phyloP scores from a whole-genome alignment of 1,140 invertebrate species.

The Pissodes strobi region DNA sequence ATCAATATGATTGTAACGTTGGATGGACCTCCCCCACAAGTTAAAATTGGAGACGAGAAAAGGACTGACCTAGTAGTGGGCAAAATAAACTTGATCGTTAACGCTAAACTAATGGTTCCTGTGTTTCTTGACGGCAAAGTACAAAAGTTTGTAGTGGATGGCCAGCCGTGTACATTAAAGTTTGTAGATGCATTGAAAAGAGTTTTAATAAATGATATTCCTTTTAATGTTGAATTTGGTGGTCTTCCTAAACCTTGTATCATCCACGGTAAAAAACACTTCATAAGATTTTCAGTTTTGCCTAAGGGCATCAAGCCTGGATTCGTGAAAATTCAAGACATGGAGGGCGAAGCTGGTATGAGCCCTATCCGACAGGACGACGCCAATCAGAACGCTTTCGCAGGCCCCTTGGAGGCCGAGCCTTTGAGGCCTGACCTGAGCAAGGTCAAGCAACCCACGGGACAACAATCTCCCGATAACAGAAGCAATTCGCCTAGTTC shows the following conservation, averaged over 20 bases:
- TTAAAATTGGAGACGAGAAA: slow-evolving; percentile 72
- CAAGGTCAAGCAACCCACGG: slow-evolving; percentile 11
- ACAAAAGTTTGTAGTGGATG: slow-evolving; percentile 78
- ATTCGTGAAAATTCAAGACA: slow-evolving; percentile 68
- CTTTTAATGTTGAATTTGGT: slow-evolving; percentile 86
- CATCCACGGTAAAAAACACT: slow-evolving; percentile 79
- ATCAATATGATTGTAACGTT: slow-evolving; percentile 76
- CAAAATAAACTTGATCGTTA: slow-evolving; percentile 81
- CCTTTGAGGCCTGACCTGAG: slow-evolving; percentile 2
- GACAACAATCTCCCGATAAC: slow-evolving; percentile 44
- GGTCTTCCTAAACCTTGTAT: slow-evolving; percentile 87
- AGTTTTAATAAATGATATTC: slow-evolving; percentile 80
- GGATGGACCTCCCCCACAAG: slow-evolving; percentile 85
- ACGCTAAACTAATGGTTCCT: slow-evolving; percentile 76
- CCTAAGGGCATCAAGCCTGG: slow-evolving; percentile 76
- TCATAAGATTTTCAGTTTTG: slow-evolving; percentile 79
- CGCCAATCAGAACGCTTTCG: slow-evolving; percentile 23
- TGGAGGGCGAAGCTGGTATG: slow-evolving; percentile 60
- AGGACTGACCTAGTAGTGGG: slow-evolving; percentile 79
- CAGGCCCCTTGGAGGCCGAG: slow-evolving; percentile 23
- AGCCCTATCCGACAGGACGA: slow-evolving; percentile 22
- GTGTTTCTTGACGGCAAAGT: slow-evolving; percentile 86
- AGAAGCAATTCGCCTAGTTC: slow-evolving; percentile 48
- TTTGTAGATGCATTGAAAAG: slow-evolving; percentile 78
- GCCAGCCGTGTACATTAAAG: slow-evolving; percentile 73